phyloP scores from a whole-genome alignment of 2,797 vertebrate genomes.

The Esox lucius region DNA sequence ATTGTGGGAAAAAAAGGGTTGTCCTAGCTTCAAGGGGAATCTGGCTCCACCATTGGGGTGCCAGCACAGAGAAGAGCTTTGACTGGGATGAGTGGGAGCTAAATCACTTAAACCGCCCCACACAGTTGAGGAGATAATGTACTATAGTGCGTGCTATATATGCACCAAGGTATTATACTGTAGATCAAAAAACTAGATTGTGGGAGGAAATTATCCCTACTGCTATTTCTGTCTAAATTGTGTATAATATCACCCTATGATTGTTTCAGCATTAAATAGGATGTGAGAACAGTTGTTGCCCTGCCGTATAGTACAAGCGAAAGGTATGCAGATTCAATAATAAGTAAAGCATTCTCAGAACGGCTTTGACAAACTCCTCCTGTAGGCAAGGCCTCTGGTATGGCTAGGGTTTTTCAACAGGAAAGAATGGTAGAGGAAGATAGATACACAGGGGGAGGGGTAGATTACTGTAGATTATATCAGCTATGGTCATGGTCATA shows the following conservation, averaged over 20 bases:
- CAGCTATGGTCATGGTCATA: constrained; percentile 77
- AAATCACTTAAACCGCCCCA: not conserved
- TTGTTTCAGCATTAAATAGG: not conserved
- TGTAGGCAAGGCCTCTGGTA: constrained; percentile 49
- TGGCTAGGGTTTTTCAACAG: constrained; percentile 58
- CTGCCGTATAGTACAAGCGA: not conserved
- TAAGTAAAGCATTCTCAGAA: not conserved
- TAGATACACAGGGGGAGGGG: constrained; percentile 23
- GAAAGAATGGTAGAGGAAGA: constrained; percentile 43
- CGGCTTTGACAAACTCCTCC: not conserved
- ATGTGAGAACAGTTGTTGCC: not conserved
- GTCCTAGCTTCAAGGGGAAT: too few species aligned
- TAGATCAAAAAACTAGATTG: constrained; percentile 6
- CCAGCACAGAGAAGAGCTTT: too few species aligned
- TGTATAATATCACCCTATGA: constrained; percentile 10
- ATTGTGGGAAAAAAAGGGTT: too few species aligned
- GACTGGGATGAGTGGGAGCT: not conserved
- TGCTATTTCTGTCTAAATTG: constrained; percentile 18
- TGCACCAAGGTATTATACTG: constrained; percentile 20
- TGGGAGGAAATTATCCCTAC: not conserved
- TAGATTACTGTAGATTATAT: constrained; percentile 79
- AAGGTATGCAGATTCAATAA: constrained; percentile 19
- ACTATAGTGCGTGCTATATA: not conserved
- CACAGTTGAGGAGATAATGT: not conserved
- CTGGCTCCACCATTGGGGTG: too few species aligned